These are phyloP conservation scores for Drosophila yooni DNA, from an alignment of 2,888 invertebrate genomes.

Conservation along the genomic window DNA sequence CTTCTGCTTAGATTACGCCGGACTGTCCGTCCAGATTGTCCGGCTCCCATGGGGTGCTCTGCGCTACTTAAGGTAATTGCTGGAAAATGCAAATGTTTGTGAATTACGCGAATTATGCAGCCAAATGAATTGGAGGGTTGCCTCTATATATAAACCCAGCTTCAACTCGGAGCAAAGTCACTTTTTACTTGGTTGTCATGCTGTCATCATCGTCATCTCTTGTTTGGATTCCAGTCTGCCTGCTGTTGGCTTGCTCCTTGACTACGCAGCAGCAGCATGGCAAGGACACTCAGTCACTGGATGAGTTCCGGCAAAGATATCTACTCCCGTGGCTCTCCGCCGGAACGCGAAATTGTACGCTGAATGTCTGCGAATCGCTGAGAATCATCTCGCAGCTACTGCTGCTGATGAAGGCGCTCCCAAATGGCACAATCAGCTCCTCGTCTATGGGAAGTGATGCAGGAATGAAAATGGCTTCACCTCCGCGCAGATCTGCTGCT, in stretches of 20 bases:
- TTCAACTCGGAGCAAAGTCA: not conserved
- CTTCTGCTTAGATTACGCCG: not conserved
- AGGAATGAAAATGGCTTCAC: not conserved
- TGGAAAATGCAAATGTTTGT: slow-evolving; percentile 66
- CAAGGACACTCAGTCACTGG: slow-evolving; percentile 58
- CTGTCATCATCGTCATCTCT: slow-evolving; percentile 10
- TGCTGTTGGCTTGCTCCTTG: slow-evolving; percentile 14
- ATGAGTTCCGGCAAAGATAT: slow-evolving; percentile 75
- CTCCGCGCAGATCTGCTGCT: not conserved
- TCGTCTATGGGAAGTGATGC: slow-evolving; percentile 3
- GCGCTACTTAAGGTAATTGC: slow-evolving; percentile 75
- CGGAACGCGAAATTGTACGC: slow-evolving; percentile 82
- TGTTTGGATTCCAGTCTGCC: slow-evolving; percentile 13
- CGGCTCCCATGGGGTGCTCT: slow-evolving; percentile 47
- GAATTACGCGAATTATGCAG: slow-evolving; percentile 65
- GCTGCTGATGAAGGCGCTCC: slow-evolving; percentile 66
- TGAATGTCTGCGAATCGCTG: slow-evolving; percentile 85
- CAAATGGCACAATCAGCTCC: slow-evolving; percentile 32
- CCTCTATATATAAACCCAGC: slow-evolving; percentile 55
- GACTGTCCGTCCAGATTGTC: slow-evolving; percentile 1
- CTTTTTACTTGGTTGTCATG: slow-evolving; percentile 41
- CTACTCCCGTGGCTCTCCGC: slow-evolving; percentile 70
- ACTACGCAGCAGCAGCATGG: slow-evolving; percentile 9
- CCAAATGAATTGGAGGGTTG: slow-evolving; percentile 1
- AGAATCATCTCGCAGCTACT: slow-evolving; percentile 83